Percentiles rank a stretch among this genome's conserved stretches.
phyloP scores from a whole-genome alignment of 2,888 invertebrate species.

The Acleris holmiana region DNA sequence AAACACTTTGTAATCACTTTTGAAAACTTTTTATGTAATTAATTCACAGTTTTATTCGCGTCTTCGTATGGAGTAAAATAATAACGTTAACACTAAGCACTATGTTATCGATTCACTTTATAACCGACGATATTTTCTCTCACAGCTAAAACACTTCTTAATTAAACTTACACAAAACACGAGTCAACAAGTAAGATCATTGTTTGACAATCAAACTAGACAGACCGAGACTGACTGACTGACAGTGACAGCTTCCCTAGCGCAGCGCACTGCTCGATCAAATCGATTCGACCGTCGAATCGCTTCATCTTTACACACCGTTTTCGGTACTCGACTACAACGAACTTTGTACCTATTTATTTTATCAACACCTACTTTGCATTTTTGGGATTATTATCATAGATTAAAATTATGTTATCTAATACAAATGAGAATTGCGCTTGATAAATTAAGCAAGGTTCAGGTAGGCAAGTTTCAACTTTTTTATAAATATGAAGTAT shows the following conservation, averaged over 20 bases:
- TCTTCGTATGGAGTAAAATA: neutral
- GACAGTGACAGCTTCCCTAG: constrained; percentile 28
- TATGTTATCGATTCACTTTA: neutral
- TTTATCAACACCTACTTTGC: constrained; percentile 26
- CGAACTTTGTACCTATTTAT: constrained; percentile 28
- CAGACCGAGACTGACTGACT: constrained; percentile 6
- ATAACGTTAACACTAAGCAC: neutral
- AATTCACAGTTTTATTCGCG: constrained; percentile 1
- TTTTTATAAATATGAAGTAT: too few relatives aligned
- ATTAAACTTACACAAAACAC: constrained; percentile 26
- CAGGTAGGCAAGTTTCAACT: too few relatives aligned
- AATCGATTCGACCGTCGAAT: constrained; percentile 2
- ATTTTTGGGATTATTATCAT: constrained; percentile 26
- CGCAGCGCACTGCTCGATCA: neutral
- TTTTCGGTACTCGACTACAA: constrained; percentile 18
- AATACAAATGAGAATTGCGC: constrained; percentile 5
- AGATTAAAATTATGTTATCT: constrained; percentile 31
- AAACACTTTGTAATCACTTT: constrained; percentile 19
- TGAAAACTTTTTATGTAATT: constrained; percentile 8
- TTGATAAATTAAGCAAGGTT: too few relatives aligned
- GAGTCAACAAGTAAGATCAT: constrained; percentile 28
- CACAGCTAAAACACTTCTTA: constrained; percentile 6
- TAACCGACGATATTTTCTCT: constrained; percentile 2
- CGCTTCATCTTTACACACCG: constrained; percentile 2
- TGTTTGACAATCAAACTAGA: constrained; percentile 32